Conservation (phyloP, 2,888 invertebrate genomes). For the Spilarctia lutea region DNA sequence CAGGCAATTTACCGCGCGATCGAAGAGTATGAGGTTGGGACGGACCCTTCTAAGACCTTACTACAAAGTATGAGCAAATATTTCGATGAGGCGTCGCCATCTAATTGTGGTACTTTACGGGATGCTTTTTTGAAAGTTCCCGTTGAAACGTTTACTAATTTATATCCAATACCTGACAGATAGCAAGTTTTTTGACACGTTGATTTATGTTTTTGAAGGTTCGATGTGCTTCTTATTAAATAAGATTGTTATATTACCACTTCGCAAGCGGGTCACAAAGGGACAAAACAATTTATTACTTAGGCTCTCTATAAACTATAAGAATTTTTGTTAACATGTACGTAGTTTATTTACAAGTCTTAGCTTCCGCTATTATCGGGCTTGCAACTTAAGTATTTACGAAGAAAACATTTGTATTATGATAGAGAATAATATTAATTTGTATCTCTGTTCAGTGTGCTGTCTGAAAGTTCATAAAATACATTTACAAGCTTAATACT, state of each 20-base stretch:
- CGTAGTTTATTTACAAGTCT: neutral
- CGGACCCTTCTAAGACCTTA: slow-evolving; percentile 88
- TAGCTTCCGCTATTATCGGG: neutral
- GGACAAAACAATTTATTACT: neutral
- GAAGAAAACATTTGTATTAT: neutral
- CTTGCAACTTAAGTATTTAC: neutral
- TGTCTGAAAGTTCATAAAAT: neutral
- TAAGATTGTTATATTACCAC: neutral
- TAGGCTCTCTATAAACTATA: neutral
- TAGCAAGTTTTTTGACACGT: slow-evolving; percentile 41
- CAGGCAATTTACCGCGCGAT: slow-evolving; percentile 78
- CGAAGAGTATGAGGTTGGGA: slow-evolving; percentile 88
- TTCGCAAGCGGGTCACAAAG: neutral
- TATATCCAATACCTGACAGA: slow-evolving; percentile 59
- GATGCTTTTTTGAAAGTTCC: slow-evolving; percentile 74
- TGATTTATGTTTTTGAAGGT: neutral
- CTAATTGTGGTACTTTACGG: slow-evolving; percentile 76
- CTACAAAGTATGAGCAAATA: slow-evolving; percentile 82
- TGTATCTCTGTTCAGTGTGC: neutral
- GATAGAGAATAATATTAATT: neutral
- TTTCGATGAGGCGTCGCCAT: slow-evolving; percentile 64
- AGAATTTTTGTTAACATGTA: neutral
- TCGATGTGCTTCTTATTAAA: neutral
- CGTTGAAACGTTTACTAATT: slow-evolving; percentile 56
- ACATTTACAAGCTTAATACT: neutral